A percentile compares a stretch with the other conserved stretches of the same genome.
phyloP scores from a whole-genome alignment of 2,888 invertebrate genomes.

The Oscheius myriophilus region DNA sequence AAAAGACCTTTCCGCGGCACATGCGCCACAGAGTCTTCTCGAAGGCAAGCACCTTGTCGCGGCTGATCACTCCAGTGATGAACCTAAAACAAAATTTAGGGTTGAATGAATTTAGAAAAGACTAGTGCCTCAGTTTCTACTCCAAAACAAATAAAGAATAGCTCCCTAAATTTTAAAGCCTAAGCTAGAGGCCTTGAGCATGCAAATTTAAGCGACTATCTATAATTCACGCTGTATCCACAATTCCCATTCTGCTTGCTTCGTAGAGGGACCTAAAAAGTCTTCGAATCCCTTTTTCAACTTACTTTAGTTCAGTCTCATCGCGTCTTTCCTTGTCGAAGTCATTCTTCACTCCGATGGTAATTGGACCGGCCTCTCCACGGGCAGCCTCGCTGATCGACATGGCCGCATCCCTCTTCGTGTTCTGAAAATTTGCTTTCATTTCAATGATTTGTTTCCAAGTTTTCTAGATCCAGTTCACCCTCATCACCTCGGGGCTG shows the following conservation, averaged over 20 bases:
- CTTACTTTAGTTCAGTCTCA: constrained; percentile 53
- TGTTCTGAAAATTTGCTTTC: constrained; percentile 42
- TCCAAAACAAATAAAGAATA: no score
- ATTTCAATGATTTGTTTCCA: no score
- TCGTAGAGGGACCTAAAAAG: neutral
- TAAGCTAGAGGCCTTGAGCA: neutral
- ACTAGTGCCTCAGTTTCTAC: no score
- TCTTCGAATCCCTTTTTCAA: neutral
- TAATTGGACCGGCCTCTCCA: constrained; percentile 51
- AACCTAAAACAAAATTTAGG: constrained; percentile 77
- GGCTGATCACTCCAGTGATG: constrained; percentile 93
- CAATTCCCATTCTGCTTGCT: no score
- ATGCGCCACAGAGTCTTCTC: constrained; percentile 98
- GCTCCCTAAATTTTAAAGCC: neutral
- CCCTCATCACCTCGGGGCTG: no score
- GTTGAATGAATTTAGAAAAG: constrained; percentile 4
- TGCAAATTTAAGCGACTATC: no score
- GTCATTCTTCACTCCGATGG: constrained; percentile 38
- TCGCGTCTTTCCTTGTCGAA: constrained; percentile 48
- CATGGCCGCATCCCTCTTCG: constrained; percentile 54
- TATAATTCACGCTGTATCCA: neutral
- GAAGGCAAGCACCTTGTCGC: constrained; percentile 91
- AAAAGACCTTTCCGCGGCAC: constrained; percentile 85
- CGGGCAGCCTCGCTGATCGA: constrained; percentile 61
- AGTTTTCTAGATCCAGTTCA: no score